A percentile compares a stretch with the other conserved stretches of the same genome.
Evolutionary conservation across 2,888 invertebrate genomes (phyloP).

Genomic region (Linyphia triangularis): DNA sequence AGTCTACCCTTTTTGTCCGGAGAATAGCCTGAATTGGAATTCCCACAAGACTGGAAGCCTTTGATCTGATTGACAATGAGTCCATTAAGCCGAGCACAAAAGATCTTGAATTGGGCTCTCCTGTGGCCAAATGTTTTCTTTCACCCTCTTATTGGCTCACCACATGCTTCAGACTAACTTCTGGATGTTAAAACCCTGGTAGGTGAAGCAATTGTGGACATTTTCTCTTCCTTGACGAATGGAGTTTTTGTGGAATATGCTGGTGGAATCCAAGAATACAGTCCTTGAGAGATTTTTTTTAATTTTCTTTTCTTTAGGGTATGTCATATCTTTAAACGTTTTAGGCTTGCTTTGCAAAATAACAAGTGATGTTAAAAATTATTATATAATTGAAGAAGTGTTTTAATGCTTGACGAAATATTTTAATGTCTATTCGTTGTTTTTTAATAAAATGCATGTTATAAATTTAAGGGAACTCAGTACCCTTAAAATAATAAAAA

Average conservation of each 20-base stretch:
- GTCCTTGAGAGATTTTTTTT: too few relatives aligned
- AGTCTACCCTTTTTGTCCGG: conserved; percentile 26
- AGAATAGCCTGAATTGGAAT: conserved; percentile 59
- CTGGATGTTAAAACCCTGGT: conserved; percentile 12
- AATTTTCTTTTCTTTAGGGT: too few relatives aligned
- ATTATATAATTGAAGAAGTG: too few relatives aligned
- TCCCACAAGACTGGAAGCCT: conserved; percentile 34
- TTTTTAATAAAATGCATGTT: too few relatives aligned
- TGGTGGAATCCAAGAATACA: too few relatives aligned
- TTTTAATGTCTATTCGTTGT: too few relatives aligned
- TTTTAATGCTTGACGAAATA: too few relatives aligned
- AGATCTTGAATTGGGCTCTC: conserved; percentile 28
- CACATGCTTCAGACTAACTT: conserved; percentile 30
- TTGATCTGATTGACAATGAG: conserved; percentile 72
- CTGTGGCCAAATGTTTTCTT: conserved; percentile 60
- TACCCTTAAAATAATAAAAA: too few relatives aligned
- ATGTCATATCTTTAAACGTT: too few relatives aligned
- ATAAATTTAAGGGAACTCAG: too few relatives aligned
- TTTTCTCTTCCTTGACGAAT: background rate
- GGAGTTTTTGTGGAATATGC: background rate
- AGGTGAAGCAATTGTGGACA: conserved; percentile 3
- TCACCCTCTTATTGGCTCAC: conserved; percentile 30
- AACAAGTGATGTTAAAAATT: too few relatives aligned
- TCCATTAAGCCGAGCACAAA: conserved; percentile 59
- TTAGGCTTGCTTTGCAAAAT: too few relatives aligned